Conservation (phyloP, 2,888 invertebrate genomes). For the Hedya salicella region DNA sequence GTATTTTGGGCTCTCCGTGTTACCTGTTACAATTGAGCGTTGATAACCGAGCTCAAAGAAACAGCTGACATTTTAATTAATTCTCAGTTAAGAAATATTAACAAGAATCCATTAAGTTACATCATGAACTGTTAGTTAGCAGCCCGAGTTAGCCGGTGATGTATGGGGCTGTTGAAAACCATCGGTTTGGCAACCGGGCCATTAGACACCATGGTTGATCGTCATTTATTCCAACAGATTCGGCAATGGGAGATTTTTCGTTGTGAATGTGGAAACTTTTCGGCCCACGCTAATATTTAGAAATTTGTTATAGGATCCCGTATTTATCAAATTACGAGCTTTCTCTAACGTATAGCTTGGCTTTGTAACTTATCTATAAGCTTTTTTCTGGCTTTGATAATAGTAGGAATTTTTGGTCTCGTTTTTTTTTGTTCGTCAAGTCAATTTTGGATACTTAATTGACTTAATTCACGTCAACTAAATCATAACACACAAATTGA, state of each 20-base stretch:
- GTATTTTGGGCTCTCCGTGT: too few species aligned
- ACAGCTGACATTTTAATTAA: constrained; percentile 3
- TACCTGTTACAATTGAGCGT: too few species aligned
- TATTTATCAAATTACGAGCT: constrained; percentile 5
- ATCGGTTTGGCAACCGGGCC: constrained; percentile 21
- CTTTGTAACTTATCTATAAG: too few species aligned
- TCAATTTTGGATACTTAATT: too few species aligned
- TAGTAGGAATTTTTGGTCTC: too few species aligned
- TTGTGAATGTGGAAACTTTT: constrained; percentile 20
- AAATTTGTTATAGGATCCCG: not conserved
- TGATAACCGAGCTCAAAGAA: not conserved
- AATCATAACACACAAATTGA: too few species aligned
- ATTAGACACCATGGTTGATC: constrained; percentile 8
- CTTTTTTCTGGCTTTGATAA: too few species aligned
- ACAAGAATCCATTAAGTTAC: constrained; percentile 23
- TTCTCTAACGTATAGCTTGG: constrained; percentile 8
- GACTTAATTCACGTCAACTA: too few species aligned
- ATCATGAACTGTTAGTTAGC: constrained; percentile 1
- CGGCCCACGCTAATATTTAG: constrained; percentile 27
- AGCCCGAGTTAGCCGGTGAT: constrained; percentile 5
- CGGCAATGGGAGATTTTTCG: constrained; percentile 7
- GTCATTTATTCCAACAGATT: not conserved
- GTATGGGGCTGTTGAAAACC: constrained; percentile 24
- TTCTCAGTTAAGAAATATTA: constrained; percentile 10
- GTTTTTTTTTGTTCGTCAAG: too few species aligned